Evolutionary conservation across 2,113 vertebrate genomes (phyloP).

Genomic region (Epinephelus fuscoguttatus): DNA sequence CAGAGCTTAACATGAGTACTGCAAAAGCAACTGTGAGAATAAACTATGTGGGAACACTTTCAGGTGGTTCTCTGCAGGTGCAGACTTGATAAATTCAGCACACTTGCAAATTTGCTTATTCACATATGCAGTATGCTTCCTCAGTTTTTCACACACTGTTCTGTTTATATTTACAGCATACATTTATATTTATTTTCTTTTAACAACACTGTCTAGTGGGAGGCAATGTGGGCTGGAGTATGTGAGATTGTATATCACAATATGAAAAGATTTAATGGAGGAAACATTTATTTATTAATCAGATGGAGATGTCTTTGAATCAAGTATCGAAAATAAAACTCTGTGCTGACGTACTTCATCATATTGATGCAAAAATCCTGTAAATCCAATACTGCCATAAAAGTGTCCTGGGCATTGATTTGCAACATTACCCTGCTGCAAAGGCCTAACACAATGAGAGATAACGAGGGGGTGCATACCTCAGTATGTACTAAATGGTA

Average conservation of each 20-base stretch:
- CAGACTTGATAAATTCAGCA: slow-evolving; percentile 24
- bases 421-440: neutral
- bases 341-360: neutral
- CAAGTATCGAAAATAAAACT: neutral
- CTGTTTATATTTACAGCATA: slow-evolving; percentile 16
- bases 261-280: neutral
- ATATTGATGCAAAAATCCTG: neutral
- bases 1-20: neutral
- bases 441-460: neutral
- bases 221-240: neutral
- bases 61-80: slow-evolving; percentile 30
- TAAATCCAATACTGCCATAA: neutral
- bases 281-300: neutral
- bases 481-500: neutral
- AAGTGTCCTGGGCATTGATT: slow-evolving; percentile 7
- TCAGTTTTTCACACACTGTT: slow-evolving; percentile 12
- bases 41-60: neutral
- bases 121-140: neutral
- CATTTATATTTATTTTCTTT: neutral
- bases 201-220: neutral
- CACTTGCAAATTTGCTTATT: slow-evolving; percentile 35
- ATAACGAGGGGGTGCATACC: neutral
- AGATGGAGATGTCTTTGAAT: too few relatives aligned
- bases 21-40: neutral
- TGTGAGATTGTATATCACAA: neutral